phyloP scores from a whole-genome alignment of 2,113 vertebrate species.

The Percina caprodes region DNA sequence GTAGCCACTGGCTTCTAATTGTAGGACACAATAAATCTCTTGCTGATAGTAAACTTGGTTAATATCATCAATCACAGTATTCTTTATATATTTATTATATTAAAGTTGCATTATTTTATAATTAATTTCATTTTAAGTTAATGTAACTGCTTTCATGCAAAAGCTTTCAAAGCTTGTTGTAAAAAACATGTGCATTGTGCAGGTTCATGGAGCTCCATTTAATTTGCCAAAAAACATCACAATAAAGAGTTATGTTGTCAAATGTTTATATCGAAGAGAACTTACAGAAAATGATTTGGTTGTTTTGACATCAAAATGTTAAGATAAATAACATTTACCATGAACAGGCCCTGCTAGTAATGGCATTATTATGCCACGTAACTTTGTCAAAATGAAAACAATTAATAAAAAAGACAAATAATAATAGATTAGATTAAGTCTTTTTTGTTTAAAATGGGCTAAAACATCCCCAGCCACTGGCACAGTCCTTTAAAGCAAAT shows the following conservation, averaged over 20 bases:
- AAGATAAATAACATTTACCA: too few relatives aligned
- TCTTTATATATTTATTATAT: not conserved
- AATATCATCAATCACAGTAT: too few relatives aligned
- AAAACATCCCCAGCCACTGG: not conserved
- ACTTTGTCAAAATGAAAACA: too few relatives aligned
- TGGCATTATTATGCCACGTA: too few relatives aligned
- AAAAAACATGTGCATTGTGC: not conserved
- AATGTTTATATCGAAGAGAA: not conserved
- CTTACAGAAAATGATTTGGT: too few relatives aligned
- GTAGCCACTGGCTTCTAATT: not conserved
- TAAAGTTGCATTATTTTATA: not conserved
- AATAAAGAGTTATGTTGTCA: not conserved
- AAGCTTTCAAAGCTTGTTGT: not conserved
- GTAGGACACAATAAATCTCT: not conserved
- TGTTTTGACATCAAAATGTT: too few relatives aligned
- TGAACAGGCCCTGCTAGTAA: too few relatives aligned
- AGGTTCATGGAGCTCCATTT: not conserved
- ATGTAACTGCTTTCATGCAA: not conserved
- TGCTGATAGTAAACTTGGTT: too few relatives aligned
- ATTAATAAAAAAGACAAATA: too few relatives aligned
- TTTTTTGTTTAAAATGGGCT: not conserved
- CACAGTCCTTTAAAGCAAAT: conserved; percentile 8
- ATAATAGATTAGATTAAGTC: too few relatives aligned
- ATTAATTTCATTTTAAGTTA: not conserved
- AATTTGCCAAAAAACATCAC: not conserved